phyloP scores from a whole-genome alignment of 2,888 invertebrate species.

The Heliconius charithonia region DNA sequence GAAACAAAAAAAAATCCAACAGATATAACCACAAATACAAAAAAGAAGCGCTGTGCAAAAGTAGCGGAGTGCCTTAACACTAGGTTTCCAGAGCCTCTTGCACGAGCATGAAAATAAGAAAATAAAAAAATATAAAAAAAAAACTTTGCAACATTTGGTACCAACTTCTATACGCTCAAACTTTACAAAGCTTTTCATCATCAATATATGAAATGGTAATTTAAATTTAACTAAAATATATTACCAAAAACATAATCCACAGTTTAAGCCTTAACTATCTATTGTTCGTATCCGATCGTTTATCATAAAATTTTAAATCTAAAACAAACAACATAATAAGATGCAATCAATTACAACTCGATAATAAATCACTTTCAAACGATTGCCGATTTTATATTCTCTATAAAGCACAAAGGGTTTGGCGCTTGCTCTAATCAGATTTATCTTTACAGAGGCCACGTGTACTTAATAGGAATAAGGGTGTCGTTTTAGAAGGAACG shows the following conservation, averaged over 20 bases:
- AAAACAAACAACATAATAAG: slow-evolving; percentile 44
- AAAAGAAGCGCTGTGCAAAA: too few species aligned
- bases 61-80: too few species aligned
- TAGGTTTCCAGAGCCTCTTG: not conserved
- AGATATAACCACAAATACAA: too few species aligned
- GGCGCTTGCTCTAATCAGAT: slow-evolving; percentile 67
- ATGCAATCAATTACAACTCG: slow-evolving; percentile 60
- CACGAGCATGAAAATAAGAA: not conserved
- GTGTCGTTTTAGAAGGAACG: not conserved
- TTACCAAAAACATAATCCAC: not conserved
- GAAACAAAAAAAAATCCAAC: too few species aligned
- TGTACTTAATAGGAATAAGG: slow-evolving; percentile 50
- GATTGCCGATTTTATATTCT: slow-evolving; percentile 63
- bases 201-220: not conserved
- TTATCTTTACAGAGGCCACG: slow-evolving; percentile 60
- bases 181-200: not conserved
- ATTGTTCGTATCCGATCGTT: slow-evolving; percentile 40
- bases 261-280: slow-evolving; percentile 21
- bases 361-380: slow-evolving; percentile 76
- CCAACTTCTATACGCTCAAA: not conserved
- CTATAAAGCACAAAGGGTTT: slow-evolving; percentile 42
- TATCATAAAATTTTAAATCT: slow-evolving; percentile 27
- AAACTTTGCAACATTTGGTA: not conserved
- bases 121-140: not conserved
- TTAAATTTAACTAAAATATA: not conserved